A percentile compares a stretch with the other conserved stretches of the same genome.
Evolutionary conservation across 1,140 invertebrate genomes (phyloP).

Genomic region (Leptopilina boulardi): DNA sequence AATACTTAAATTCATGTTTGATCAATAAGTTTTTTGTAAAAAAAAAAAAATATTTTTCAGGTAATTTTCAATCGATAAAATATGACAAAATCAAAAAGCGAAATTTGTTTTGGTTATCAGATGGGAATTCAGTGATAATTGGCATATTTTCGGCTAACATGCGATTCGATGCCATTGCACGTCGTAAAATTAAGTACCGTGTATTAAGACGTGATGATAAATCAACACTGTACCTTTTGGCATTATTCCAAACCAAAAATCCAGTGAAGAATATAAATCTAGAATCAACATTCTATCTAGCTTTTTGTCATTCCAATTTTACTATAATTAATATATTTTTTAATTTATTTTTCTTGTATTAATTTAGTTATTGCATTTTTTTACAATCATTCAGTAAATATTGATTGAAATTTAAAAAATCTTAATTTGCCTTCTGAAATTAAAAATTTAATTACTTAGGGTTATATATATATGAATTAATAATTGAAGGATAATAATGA

Average conservation of each 20-base stretch:
- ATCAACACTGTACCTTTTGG: slow-evolving; percentile 10
- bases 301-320: too few species aligned
- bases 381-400: too few species aligned
- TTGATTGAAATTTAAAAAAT: too few species aligned
- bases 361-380: too few species aligned
- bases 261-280: neutral
- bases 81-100: neutral
- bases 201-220: neutral
- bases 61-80: too few species aligned
- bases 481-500: slow-evolving; percentile 4
- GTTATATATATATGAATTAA: neutral
- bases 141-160: neutral
- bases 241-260: slow-evolving; percentile 5
- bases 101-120: neutral
- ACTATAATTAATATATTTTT: too few species aligned
- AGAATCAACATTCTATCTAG: neutral
- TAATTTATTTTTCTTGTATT: too few species aligned
- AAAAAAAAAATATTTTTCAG: too few species aligned
- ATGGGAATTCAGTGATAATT: neutral
- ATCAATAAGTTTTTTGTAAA: too few species aligned
- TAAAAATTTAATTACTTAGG: neutral
- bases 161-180: slow-evolving; percentile 20
- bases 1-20: too few species aligned
- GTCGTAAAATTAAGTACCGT: slow-evolving; percentile 20
- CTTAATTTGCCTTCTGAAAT: neutral